A percentile compares a stretch with the other conserved stretches of the same genome.
phyloP scores from a whole-genome alignment of 2,797 vertebrate species.

The Setipinna tenuifilis region DNA sequence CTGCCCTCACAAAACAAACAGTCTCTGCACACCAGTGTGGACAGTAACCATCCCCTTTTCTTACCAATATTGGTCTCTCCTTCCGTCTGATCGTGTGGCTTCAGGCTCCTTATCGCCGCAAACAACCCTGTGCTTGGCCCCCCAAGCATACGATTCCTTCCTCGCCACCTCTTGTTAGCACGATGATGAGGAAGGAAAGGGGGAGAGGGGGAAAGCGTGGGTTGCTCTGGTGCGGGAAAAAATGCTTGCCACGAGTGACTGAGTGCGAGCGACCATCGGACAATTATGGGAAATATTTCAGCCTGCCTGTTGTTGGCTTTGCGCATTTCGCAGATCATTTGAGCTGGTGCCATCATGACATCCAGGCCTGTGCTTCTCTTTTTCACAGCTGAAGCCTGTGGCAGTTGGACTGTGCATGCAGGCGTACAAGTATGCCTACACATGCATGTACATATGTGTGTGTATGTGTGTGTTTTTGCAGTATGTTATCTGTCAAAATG shows the following conservation, averaged over 20 bases:
- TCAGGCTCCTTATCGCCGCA: background rate
- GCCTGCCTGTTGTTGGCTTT: background rate
- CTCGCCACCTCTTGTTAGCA: background rate
- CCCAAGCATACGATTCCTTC: background rate
- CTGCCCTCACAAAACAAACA: background rate
- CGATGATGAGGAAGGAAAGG: background rate
- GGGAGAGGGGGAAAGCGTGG: no score
- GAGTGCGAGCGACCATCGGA: background rate
- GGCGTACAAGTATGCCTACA: background rate
- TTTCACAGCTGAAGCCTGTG: background rate
- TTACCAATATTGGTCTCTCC: background rate
- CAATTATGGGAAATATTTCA: slow-evolving; percentile 20
- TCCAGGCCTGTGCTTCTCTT: background rate
- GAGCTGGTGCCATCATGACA: slow-evolving; percentile 11
- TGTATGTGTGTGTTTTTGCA: background rate
- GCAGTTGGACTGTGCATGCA: background rate
- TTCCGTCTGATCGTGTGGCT: background rate
- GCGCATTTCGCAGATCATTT: slow-evolving; percentile 20
- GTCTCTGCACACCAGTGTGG: background rate
- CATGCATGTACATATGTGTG: no score
- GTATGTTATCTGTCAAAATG: background rate
- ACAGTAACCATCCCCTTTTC: background rate
- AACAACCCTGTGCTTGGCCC: background rate
- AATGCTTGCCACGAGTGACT: background rate
- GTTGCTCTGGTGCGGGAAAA: background rate